Percentiles rank a stretch among this genome's conserved stretches.
Conservation (phyloP, 2,888 invertebrate species). For the Apotomis betuletana region DNA sequence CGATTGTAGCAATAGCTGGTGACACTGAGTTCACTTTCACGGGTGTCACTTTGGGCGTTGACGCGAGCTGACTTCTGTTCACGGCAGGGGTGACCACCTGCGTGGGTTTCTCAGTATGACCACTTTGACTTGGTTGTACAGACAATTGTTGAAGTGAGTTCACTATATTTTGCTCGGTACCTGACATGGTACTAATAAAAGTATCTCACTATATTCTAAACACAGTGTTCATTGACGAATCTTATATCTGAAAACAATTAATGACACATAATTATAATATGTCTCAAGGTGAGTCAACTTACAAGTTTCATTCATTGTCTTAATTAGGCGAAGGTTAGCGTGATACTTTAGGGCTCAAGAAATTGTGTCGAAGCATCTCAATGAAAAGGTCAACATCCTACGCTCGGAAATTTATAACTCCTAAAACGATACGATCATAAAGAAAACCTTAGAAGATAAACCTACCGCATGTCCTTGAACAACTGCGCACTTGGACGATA, state of each 20-base stretch:
- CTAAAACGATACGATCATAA: slow-evolving; percentile 37
- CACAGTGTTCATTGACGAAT: slow-evolving; percentile 57
- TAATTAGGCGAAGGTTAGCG: slow-evolving; percentile 37
- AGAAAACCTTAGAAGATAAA: slow-evolving; percentile 49
- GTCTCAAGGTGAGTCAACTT: slow-evolving; percentile 25
- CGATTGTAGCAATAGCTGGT: slow-evolving; percentile 81
- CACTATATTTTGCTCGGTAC: slow-evolving; percentile 80
- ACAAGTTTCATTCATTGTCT: slow-evolving; percentile 16
- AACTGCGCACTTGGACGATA: slow-evolving; percentile 45
- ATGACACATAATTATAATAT: slow-evolving; percentile 42
- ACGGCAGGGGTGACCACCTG: slow-evolving; percentile 81
- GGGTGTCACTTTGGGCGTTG: slow-evolving; percentile 68
- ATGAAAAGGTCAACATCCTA: slow-evolving; percentile 70
- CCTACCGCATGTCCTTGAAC: slow-evolving; percentile 62
- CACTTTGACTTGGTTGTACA: slow-evolving; percentile 76
- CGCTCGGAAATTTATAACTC: slow-evolving; percentile 60
- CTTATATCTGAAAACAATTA: slow-evolving; percentile 61
- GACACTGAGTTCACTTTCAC: slow-evolving; percentile 72
- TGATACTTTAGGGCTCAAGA: slow-evolving; percentile 32
- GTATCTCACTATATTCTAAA: slow-evolving; percentile 56
- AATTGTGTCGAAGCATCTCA: slow-evolving; percentile 35
- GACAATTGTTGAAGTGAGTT: slow-evolving; percentile 82
- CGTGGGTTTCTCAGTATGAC: slow-evolving; percentile 77
- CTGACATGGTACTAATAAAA: slow-evolving; percentile 79
- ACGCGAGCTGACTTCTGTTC: slow-evolving; percentile 70